phyloP scores from a whole-genome alignment of 2,113 vertebrate species.

The Aspiorhynchus laticeps region DNA sequence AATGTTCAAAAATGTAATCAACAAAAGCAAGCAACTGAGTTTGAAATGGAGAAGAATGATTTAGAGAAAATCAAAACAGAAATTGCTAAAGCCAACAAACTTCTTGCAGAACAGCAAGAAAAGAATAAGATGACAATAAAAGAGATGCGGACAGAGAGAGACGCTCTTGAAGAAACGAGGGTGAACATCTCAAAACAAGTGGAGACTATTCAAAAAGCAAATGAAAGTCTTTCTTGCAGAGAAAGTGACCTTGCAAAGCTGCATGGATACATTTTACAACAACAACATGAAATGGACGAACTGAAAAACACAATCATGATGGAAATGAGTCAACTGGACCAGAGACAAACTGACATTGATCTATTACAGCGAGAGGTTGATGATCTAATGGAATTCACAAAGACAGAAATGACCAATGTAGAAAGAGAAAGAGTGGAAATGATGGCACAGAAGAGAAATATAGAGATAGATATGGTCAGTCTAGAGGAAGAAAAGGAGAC shows the following conservation, averaged over 20 bases:
- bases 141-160: constrained; percentile 54
- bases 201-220: constrained; percentile 51
- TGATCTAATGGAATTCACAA: constrained; percentile 35
- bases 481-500: not conserved
- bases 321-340: constrained; percentile 21
- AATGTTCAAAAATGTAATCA: not conserved
- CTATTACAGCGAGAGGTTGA: constrained; percentile 42
- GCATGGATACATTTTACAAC: constrained; percentile 36
- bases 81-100: constrained; percentile 8
- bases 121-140: not conserved
- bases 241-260: constrained; percentile 50
- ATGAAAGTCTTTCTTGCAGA: constrained; percentile 46
- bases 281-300: constrained; percentile 42
- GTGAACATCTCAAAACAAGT: constrained; percentile 44
- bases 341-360: constrained; percentile 22
- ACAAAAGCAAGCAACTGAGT: constrained; percentile 1
- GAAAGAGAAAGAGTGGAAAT: constrained; percentile 24
- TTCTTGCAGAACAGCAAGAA: constrained; percentile 20
- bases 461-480: not conserved
- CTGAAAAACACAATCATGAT: constrained; percentile 14
- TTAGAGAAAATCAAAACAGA: constrained; percentile 46
- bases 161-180: constrained; percentile 33
- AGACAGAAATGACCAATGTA: constrained; percentile 7
- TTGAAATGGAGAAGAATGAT: constrained; percentile 17
- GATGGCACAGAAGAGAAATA: not conserved